Evolutionary conservation across 2,797 vertebrate genomes (phyloP).

Genomic region (Chiroxiphia lanceolata): DNA sequence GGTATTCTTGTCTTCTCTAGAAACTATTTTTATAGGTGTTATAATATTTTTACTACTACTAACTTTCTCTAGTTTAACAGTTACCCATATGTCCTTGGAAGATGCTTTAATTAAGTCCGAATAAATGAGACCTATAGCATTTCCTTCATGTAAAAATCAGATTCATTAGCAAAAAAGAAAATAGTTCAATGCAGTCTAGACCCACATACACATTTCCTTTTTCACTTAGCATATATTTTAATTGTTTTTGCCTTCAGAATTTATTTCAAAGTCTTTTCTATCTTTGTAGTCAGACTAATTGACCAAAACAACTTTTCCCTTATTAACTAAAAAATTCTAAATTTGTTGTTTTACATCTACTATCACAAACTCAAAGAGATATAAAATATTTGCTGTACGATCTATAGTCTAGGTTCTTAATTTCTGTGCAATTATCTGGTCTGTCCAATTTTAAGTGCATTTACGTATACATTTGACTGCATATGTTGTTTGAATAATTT

Average conservation of each 20-base stretch:
- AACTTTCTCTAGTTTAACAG: neutral
- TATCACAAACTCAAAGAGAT: neutral
- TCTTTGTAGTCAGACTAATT: neutral
- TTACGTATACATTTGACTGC: neutral
- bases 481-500: neutral
- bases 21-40: neutral
- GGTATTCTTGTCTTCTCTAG: neutral
- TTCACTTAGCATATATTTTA: neutral
- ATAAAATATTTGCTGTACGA: neutral
- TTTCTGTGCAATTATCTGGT: neutral
- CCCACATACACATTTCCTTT: neutral
- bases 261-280: neutral
- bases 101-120: neutral
- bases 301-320: neutral
- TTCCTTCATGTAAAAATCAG: neutral
- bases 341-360: neutral
- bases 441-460: neutral
- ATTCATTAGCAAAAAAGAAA: neutral
- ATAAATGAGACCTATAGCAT: neutral
- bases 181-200: neutral
- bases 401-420: neutral
- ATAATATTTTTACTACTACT: neutral
- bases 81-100: neutral
- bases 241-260: neutral
- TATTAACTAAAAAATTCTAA: neutral